Base-by-base conservation (phyloP, 2,113 vertebrate species). In the Chrysochloris asiatica region DNA sequence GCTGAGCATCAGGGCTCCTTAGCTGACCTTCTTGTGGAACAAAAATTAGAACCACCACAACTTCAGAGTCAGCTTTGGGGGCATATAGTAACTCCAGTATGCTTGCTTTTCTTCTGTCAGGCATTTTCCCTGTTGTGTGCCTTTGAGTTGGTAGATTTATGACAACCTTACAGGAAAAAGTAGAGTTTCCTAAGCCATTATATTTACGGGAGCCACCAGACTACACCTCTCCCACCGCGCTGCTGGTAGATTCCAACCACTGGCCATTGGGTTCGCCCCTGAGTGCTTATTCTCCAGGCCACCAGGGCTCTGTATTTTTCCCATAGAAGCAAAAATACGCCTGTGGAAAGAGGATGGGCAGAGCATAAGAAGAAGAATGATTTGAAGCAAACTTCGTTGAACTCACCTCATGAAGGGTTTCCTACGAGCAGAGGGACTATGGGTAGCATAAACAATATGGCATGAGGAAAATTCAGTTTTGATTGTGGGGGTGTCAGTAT, bases 1-100 rank as follows among this genome's bases (percentile, higher is more conserved):
- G 3, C 0, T 19, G n/a, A 22, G 12, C 71, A 8, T 45, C 30
- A 19, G n/a, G 28, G 14, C 16, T n/a, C 2, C 52, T 9, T 0
- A 12, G 9, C 14, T 28, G 79, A 16, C 28, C 8, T 2, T 75
- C 22, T 67, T 33, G n/a, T 82, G 65, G 63, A 54, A 19, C 52
- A 54, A 45, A 65, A 43, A 36, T 50, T 16, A 26, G 38, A 69
- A 11, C 43, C 22, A 19, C 4, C 4, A 17, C 24, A 19, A 1
- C 24, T 1, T n/a, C 30, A 75, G 72, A 77, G 43, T 52, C 14
- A 43, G 38, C 6, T 13, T 65, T 78, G 4, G 16, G 30, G 50
- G 4, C 4, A 19, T 52, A 16, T 2, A 45, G 19, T 17, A 45
- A 19, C 56, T 52, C 33, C 69, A 30, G 6, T 19, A 22, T 13